A percentile compares a stretch with the other conserved stretches of the same genome.
phyloP scores from a whole-genome alignment of 2,797 vertebrate species.

The Corythornis leucogaster region DNA sequence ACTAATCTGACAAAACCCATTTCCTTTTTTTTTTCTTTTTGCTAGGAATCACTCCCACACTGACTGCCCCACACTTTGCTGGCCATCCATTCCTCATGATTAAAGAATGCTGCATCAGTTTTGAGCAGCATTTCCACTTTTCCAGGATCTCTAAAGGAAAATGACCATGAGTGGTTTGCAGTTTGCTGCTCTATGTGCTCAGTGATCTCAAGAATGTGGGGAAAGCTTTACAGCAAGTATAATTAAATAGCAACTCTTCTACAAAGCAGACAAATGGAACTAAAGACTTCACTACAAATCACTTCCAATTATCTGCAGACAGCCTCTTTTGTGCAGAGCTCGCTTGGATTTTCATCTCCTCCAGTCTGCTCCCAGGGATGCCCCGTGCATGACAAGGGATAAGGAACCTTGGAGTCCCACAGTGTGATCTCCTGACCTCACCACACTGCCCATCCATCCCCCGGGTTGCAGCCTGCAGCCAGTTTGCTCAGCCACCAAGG shows the following conservation, averaged over 20 bases:
- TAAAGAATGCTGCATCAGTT: neutral
- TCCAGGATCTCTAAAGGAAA: neutral
- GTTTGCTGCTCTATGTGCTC: neutral
- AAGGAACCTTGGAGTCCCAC: neutral
- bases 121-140: neutral
- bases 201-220: neutral
- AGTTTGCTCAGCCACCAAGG: neutral
- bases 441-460: neutral
- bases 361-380: neutral
- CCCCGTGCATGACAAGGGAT: neutral
- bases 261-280: slow-evolving; percentile 1
- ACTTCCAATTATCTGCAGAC: slow-evolving; percentile 10
- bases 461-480: neutral
- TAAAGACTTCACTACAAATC: neutral
- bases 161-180: neutral
- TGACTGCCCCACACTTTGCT: neutral
- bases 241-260: slow-evolving; percentile 32
- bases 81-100: neutral
- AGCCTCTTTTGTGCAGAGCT: neutral
- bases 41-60: neutral
- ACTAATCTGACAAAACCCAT: neutral
- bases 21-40: neutral
- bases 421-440: neutral
- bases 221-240: slow-evolving; percentile 8
- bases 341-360: neutral